A percentile compares a stretch with the other conserved stretches of the same genome.
phyloP scores from a whole-genome alignment of 2,797 vertebrate species.

The Varecia variegata region DNA sequence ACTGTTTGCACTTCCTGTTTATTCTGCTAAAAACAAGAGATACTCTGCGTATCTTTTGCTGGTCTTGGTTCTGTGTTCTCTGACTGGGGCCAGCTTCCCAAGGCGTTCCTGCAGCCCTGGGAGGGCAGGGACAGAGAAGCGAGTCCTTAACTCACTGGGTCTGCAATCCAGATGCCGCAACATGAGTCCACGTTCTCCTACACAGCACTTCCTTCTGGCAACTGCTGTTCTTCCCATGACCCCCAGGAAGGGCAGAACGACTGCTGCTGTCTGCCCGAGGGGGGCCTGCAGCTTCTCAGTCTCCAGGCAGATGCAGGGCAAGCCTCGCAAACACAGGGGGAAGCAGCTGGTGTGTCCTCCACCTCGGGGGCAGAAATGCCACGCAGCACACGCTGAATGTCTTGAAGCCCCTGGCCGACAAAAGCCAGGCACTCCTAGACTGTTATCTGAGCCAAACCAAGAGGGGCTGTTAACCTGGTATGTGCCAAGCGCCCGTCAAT shows the following conservation, averaged over 20 bases:
- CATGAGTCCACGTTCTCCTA: background rate
- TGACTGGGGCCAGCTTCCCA: background rate
- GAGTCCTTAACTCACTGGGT: background rate
- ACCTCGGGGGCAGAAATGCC: background rate
- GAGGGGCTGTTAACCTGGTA: too few relatives aligned
- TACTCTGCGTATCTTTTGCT: background rate
- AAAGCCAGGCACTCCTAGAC: background rate
- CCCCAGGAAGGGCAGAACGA: background rate
- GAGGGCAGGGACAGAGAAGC: background rate
- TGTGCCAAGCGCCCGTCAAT: too few relatives aligned
- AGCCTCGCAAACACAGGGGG: background rate
- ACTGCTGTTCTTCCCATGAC: background rate
- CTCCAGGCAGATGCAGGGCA: background rate
- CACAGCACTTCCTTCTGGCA: background rate
- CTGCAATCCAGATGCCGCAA: background rate
- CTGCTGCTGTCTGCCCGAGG: background rate
- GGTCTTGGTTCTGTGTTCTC: background rate
- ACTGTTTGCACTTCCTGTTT: constrained; percentile 59
- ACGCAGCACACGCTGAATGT: too few relatives aligned
- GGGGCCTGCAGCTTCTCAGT: background rate
- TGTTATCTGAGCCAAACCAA: background rate
- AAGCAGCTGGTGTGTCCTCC: background rate
- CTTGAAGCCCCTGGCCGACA: background rate
- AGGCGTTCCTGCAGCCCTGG: background rate
- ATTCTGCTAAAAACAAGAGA: background rate